Evolutionary conservation across 2,113 vertebrate genomes (phyloP).

Genomic region (Pavo muticus): DNA sequence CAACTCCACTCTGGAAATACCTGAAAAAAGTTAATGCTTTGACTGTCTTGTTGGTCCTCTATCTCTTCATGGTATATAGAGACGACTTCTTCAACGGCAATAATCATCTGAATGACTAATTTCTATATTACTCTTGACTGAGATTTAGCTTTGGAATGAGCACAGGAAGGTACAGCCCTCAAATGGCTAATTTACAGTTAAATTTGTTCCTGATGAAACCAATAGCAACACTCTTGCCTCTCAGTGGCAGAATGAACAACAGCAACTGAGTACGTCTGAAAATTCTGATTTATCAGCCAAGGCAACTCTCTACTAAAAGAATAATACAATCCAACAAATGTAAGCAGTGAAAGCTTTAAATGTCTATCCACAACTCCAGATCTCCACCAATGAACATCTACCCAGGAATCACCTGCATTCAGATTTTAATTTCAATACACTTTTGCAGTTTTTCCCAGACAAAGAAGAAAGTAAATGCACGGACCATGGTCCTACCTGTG

Average conservation of each 20-base stretch:
- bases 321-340: rapidly evolving
- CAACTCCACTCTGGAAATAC: background rate
- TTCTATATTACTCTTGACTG: background rate
- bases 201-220: rapidly evolving
- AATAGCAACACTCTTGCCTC: rapidly evolving
- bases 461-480: rapidly evolving
- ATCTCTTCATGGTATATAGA: background rate
- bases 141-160: background rate
- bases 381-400: background rate
- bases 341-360: background rate
- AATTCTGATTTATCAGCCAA: background rate
- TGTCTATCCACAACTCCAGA: too few relatives aligned
- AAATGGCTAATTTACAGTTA: background rate
- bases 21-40: background rate
- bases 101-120: background rate
- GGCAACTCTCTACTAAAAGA: background rate
- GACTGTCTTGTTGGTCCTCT: background rate
- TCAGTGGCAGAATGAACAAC: background rate
- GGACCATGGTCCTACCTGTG: slow-evolving; percentile 85
- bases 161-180: background rate
- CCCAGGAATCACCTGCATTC: too few relatives aligned
- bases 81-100: background rate
- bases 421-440: background rate
- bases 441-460: background rate
- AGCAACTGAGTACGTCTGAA: background rate